Evolutionary conservation across 2,113 vertebrate genomes (phyloP).

Genomic region (Nerophis ophidion): DNA sequence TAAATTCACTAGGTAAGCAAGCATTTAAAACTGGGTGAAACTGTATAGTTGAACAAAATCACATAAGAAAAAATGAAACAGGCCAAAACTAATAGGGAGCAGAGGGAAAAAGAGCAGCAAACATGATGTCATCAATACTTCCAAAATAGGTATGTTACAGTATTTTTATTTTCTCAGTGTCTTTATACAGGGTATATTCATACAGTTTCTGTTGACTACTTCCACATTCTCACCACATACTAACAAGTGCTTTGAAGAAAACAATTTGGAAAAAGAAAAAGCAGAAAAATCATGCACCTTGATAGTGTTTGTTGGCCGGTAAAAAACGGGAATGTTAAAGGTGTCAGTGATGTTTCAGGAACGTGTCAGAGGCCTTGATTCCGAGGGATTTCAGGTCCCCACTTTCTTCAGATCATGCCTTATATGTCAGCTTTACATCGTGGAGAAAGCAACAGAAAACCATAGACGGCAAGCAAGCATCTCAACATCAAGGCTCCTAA

Average conservation of each 20-base stretch:
- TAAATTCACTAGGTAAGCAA: conserved; percentile 23
- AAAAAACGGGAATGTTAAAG: conserved; percentile 74
- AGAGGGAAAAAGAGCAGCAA: conserved; percentile 64
- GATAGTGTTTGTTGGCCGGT: conserved; percentile 64
- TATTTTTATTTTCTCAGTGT: conserved; percentile 67
- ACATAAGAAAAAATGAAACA: conserved; percentile 43
- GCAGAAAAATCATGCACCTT: conserved; percentile 72
- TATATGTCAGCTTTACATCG: conserved; percentile 64
- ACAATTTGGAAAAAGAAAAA: conserved; percentile 45
- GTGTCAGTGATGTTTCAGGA: conserved; percentile 44
- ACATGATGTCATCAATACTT: conserved; percentile 64
- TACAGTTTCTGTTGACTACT: conserved; percentile 74
- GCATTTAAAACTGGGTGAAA: conserved; percentile 20
- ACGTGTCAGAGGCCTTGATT: conserved; percentile 34
- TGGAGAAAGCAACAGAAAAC: conserved; percentile 70
- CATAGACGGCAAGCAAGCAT: conserved; percentile 71
- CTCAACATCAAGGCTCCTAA: conserved; percentile 62
- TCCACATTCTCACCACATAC: conserved; percentile 77
- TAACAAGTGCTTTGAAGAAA: conserved; percentile 73
- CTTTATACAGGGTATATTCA: conserved; percentile 76
- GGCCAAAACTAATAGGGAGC: conserved; percentile 48
- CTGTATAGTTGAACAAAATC: conserved; percentile 17
- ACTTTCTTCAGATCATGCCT: conserved; percentile 66
- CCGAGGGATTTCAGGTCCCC: conserved; percentile 38
- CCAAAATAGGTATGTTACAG: conserved; percentile 77